These are phyloP conservation scores for Lepidurus packardi DNA, from an alignment of 1,140 invertebrate species.

Conservation along the genomic window DNA sequence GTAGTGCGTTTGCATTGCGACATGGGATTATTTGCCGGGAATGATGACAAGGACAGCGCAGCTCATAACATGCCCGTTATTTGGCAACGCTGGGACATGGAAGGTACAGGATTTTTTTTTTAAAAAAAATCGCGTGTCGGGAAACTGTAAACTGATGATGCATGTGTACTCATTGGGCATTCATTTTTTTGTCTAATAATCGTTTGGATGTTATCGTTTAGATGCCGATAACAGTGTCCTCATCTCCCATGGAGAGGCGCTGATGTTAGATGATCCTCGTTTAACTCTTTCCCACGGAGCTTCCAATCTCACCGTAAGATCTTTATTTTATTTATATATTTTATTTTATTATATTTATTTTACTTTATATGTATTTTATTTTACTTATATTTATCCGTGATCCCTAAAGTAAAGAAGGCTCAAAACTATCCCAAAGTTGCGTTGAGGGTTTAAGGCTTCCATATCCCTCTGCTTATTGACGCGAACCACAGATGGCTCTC, in stretches of 20 bases:
- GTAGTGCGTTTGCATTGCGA: background rate
- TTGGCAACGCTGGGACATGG: background rate
- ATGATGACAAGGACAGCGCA: conserved; percentile 16
- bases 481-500: too few relatives aligned
- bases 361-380: too few relatives aligned
- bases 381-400: background rate
- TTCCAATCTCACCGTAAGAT: background rate
- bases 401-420: background rate
- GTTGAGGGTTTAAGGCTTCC: background rate
- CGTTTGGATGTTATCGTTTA: background rate
- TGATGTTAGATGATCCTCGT: conserved; percentile 1
- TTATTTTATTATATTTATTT: too few relatives aligned
- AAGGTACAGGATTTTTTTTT: background rate
- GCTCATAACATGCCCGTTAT: background rate
- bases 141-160: background rate
- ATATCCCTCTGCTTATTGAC: too few relatives aligned
- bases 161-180: background rate
- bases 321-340: too few relatives aligned
- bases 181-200: background rate
- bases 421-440: background rate
- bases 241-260: conserved; percentile 2
- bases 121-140: background rate
- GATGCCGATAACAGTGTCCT: background rate
- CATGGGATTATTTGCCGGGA: conserved; percentile 5
- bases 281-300: conserved; percentile 5